Base-by-base conservation (phyloP, 2,113 vertebrate species). In the Hydrolagus affinis region DNA sequence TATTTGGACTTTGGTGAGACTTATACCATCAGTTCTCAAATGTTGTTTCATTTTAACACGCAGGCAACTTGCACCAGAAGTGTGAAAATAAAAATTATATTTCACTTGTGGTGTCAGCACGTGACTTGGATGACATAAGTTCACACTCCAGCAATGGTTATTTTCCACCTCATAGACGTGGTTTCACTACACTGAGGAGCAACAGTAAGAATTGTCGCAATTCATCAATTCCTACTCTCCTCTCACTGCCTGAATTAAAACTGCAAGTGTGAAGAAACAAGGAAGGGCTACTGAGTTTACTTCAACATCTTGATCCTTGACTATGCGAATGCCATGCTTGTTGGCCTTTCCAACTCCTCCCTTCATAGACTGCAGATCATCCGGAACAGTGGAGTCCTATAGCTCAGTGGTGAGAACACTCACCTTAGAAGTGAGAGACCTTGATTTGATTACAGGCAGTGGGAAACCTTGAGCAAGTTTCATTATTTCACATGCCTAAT, bases 1-100 rank as follows among this genome's bases (percentile, higher is more conserved):
- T n/a, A 21, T 75, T 56, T 75, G 73, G 73, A 75, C 15, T 75
- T 75, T 30, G 10, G 73, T 75, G 73, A 75, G 4, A 56, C 56
- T 56, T 75, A 56, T 75, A 19, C 73, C 73, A 56, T 75, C 15
- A 56, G 21, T 75, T 75, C 73, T 21, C 8, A 56, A 74, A 75
- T 75, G 72, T 44, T 44, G 44, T 56, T 75, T 75, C 17, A 56
- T 74, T 74, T 74, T 74, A 74, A 74, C 32, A 21, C 32, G 44
- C 32, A 2, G 44, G 44, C 19, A 75, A 75, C 15, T 75, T 75
- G 25, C 70, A 72, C 9, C 12, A 69, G 19, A 72, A 30, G 70
- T 72, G 73, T n/a, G 32, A 75, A 75, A 8, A 75, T 56, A 75
- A 56, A 75, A 75, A 75, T 75, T 32, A 75, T 75, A 8, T 21